phyloP scores from a whole-genome alignment of 2,797 vertebrate genomes.

The Falco peregrinus region DNA sequence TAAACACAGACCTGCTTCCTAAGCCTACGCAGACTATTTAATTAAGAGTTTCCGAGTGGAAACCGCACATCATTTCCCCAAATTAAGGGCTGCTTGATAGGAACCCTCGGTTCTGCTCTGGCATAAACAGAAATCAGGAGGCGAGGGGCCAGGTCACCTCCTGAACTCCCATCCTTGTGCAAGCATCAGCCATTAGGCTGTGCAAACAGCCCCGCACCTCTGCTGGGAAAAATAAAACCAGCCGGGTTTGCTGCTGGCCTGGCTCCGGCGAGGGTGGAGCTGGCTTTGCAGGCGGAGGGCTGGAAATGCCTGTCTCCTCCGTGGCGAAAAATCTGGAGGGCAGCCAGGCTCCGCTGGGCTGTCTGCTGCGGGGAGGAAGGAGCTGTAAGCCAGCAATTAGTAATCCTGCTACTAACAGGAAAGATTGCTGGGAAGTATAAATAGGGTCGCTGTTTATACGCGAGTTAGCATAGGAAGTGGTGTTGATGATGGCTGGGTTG shows the following conservation, averaged over 20 bases:
- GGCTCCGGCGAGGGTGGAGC: neutral
- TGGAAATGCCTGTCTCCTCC: slow-evolving; percentile 42
- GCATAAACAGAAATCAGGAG: slow-evolving; percentile 17
- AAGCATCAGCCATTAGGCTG: neutral
- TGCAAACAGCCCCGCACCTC: neutral
- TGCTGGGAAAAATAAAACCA: neutral
- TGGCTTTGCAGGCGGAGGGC: neutral
- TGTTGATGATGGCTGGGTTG: neutral
- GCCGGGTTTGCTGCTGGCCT: neutral
- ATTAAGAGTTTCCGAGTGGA: slow-evolving; percentile 50
- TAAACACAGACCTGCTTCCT: slow-evolving; percentile 25
- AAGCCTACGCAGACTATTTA: neutral
- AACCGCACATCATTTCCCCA: slow-evolving; percentile 6
- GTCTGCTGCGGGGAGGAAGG: slow-evolving; percentile 42
- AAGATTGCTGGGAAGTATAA: slow-evolving; percentile 65
- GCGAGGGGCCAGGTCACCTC: neutral
- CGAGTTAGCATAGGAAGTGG: slow-evolving; percentile 8
- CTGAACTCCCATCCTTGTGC: neutral
- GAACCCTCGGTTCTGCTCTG: neutral
- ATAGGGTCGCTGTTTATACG: slow-evolving; percentile 46
- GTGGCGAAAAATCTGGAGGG: slow-evolving; percentile 4
- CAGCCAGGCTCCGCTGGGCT: slow-evolving; percentile 14
- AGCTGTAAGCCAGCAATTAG: slow-evolving; percentile 67
- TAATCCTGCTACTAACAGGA: slow-evolving; percentile 55
- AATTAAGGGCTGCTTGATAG: neutral